Evolutionary conservation across 2,113 vertebrate genomes (phyloP).

Genomic region (Pelecanus crispus): DNA sequence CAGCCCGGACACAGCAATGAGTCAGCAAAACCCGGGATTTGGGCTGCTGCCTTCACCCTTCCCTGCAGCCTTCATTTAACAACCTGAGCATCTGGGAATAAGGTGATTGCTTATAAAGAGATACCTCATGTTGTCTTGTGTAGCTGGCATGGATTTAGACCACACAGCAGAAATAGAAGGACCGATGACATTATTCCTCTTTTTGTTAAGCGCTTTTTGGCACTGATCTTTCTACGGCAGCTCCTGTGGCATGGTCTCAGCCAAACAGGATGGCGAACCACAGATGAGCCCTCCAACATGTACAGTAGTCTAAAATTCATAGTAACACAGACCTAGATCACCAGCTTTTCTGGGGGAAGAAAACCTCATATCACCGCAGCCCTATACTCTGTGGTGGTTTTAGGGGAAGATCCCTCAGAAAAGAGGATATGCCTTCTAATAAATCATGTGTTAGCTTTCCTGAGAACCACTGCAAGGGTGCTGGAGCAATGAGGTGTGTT

Average conservation of each 20-base stretch:
- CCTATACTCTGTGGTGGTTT: not conserved
- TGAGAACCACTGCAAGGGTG: not conserved
- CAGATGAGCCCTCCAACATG: not conserved
- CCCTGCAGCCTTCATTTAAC: not conserved
- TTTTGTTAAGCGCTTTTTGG: not conserved
- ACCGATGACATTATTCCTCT: not conserved
- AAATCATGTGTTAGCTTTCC: not conserved
- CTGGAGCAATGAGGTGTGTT: not conserved
- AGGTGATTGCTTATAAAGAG: not conserved
- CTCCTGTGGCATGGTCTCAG: not conserved
- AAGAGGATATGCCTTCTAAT: not conserved
- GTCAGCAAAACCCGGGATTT: not conserved
- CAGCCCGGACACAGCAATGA: not conserved
- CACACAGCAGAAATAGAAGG: not conserved
- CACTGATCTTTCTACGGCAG: not conserved
- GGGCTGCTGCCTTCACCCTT: not conserved
- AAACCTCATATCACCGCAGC: not conserved
- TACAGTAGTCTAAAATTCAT: not conserved
- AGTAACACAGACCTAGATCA: not conserved
- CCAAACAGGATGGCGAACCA: not conserved
- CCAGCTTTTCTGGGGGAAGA: not conserved
- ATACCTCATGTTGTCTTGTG: not conserved
- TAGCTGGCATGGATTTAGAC: not conserved
- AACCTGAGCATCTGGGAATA: not conserved
- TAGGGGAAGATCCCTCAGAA: not conserved